Percentiles rank a stretch among this genome's conserved stretches.
These are phyloP conservation scores for Sander lucioperca DNA, from an alignment of 2,113 vertebrate genomes.

Conservation along the genomic window DNA sequence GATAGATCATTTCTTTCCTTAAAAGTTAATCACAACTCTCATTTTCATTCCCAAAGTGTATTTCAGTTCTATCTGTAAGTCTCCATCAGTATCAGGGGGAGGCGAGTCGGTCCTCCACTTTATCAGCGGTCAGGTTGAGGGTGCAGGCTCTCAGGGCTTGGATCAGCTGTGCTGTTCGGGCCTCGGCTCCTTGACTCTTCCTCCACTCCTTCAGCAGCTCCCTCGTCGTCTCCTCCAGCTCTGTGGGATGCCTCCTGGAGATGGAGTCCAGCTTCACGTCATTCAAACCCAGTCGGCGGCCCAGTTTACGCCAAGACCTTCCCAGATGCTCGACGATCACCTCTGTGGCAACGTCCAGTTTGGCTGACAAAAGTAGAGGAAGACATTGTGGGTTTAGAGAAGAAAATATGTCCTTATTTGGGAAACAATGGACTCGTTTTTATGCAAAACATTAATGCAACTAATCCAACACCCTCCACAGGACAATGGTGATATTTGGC, in stretches of 20 bases:
- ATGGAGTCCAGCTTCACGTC: constrained; percentile 84
- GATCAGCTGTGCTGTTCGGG: constrained; percentile 77
- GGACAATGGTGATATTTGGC: background rate
- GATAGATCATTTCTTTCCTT: background rate
- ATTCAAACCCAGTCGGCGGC: constrained; percentile 81
- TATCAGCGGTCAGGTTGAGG: constrained; percentile 88
- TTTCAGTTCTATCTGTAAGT: background rate
- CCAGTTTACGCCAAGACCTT: constrained; percentile 84
- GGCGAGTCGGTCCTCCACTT: constrained; percentile 60
- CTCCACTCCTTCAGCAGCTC: constrained; percentile 87
- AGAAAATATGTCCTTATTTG: background rate
- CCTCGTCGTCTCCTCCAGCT: constrained; percentile 80
- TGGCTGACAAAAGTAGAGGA: constrained; percentile 72
- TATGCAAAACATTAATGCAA: background rate
- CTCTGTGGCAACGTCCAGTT: constrained; percentile 73
- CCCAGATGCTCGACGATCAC: constrained; percentile 82
- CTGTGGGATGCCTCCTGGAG: constrained; percentile 53
- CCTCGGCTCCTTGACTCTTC: constrained; percentile 64
- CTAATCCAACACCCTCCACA: background rate
- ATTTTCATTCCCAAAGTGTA: background rate
- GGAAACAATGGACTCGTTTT: background rate
- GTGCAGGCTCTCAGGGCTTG: constrained; percentile 80
- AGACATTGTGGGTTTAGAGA: background rate
- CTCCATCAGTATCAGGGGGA: fast-evolving
- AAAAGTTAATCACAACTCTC: background rate